phyloP scores from a whole-genome alignment of 2,113 vertebrate genomes.

The Pomatostomus ruficeps region DNA sequence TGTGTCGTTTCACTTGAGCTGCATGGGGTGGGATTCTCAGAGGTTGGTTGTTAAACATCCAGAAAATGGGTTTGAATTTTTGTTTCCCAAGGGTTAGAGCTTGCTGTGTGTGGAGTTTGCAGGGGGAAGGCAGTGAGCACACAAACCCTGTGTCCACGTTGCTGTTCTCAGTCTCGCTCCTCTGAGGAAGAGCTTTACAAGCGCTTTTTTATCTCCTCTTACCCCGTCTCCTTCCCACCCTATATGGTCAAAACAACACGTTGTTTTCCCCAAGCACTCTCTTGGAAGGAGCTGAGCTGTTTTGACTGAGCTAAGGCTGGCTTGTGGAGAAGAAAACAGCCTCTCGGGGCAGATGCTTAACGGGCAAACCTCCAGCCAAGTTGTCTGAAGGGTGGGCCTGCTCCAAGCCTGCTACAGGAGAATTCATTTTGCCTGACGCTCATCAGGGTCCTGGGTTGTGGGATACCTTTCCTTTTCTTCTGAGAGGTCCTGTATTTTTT shows the following conservation, averaged over 20 bases:
- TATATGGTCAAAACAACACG: neutral
- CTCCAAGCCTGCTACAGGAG: neutral
- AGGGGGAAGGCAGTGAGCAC: neutral
- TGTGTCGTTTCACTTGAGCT: neutral
- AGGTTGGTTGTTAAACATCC: neutral
- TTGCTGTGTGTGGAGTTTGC: neutral
- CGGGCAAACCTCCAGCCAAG: neutral
- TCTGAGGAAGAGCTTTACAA: neutral
- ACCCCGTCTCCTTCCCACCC: neutral
- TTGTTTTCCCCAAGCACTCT: neutral
- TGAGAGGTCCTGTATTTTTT: neutral
- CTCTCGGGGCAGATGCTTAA: neutral
- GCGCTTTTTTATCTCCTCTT: neutral
- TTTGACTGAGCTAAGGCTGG: neutral
- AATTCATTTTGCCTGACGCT: neutral
- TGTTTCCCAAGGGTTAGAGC: neutral
- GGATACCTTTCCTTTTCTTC: neutral
- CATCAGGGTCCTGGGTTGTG: neutral
- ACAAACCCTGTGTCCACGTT: accelerated
- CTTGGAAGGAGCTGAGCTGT: conserved; percentile 27
- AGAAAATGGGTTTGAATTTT: neutral
- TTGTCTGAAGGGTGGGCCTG: neutral
- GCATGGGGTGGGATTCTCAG: neutral
- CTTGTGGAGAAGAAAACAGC: neutral
- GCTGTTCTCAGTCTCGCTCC: neutral